A percentile compares a stretch with the other conserved stretches of the same genome.
These are phyloP conservation scores for Cordilura impudica DNA, from an alignment of 2,888 invertebrate species.

Conservation along the genomic window DNA sequence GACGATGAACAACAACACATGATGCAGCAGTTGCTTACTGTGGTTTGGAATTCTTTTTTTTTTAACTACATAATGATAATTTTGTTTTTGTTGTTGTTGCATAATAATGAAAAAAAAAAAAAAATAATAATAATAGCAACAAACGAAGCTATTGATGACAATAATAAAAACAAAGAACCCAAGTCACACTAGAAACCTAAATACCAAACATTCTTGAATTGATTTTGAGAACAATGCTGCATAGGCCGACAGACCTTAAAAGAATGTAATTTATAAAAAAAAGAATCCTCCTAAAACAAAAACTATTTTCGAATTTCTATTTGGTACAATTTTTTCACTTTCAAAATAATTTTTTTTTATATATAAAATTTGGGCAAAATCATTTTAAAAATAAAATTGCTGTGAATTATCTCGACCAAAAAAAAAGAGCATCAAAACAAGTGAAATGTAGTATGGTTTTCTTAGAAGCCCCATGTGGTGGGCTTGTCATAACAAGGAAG, in stretches of 20 bases:
- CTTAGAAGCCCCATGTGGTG: no score
- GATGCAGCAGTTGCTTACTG: slow-evolving; percentile 29
- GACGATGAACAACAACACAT: slow-evolving; percentile 23
- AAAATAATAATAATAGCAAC: slow-evolving; percentile 8
- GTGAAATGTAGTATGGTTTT: no score
- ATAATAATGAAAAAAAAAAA: slow-evolving; percentile 18
- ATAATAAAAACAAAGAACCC: slow-evolving; percentile 37
- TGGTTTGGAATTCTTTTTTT: slow-evolving; percentile 1
- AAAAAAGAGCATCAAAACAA: no score
- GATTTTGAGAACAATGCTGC: slow-evolving; percentile 36
- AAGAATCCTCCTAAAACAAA: no score
- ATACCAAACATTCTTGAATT: slow-evolving; percentile 58
- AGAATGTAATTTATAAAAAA: no score
- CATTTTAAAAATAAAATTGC: no score
- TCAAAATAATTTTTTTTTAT: no score
- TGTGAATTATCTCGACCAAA: no score
- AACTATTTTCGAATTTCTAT: no score
- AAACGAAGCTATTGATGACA: slow-evolving; percentile 12
- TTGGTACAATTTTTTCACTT: no score
- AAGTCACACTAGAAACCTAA: slow-evolving; percentile 61
- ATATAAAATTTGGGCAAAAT: no score
- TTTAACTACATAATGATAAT: slow-evolving; percentile 6
- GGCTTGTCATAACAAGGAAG: no score
- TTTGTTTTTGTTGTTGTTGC: slow-evolving; percentile 3
- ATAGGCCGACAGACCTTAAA: slow-evolving; percentile 16